Percentiles rank a stretch among this genome's conserved stretches.
phyloP scores from a whole-genome alignment of 2,113 vertebrate species.

The Gorsachius goisagi region DNA sequence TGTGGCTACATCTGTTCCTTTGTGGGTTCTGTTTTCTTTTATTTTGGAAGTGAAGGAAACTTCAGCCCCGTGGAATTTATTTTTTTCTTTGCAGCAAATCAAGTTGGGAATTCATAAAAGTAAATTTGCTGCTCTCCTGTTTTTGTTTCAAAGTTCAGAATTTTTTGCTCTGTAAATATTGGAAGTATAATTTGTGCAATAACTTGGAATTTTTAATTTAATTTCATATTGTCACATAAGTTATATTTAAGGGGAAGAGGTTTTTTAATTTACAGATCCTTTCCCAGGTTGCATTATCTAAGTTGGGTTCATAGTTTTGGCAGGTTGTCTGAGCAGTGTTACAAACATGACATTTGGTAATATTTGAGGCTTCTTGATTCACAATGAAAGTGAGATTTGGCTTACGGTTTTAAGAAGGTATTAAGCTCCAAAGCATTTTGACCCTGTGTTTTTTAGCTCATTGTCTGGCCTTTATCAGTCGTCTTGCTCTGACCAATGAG shows the following conservation, averaged over 20 bases:
- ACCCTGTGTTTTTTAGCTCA: conserved; percentile 48
- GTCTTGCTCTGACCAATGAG: conserved; percentile 55
- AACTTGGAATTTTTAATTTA: conserved; percentile 91
- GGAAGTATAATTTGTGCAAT: conserved; percentile 92
- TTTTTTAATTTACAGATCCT: conserved; percentile 88
- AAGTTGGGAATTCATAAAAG: conserved; percentile 22
- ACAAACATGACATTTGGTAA: conserved; percentile 57
- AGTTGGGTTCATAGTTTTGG: conserved; percentile 78
- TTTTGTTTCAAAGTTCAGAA: conserved; percentile 54
- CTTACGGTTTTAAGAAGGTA: conserved; percentile 22
- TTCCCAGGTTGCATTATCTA: conserved; percentile 84
- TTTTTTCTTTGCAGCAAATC: not conserved
- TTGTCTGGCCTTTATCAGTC: conserved; percentile 45
- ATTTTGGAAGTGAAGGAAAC: conserved; percentile 43
- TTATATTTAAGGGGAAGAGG: conserved; percentile 80
- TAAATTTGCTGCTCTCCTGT: conserved; percentile 63
- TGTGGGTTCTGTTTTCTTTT: conserved; percentile 9
- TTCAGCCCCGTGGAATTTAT: not conserved
- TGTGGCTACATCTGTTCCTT: conserved; percentile 28
- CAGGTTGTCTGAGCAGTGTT: conserved; percentile 70
- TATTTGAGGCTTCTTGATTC: conserved; percentile 61
- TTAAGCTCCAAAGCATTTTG: conserved; percentile 37
- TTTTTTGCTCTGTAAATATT: conserved; percentile 81
- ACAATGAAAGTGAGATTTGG: conserved; percentile 26
- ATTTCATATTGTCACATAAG: conserved; percentile 84